Evolutionary conservation across 2,797 vertebrate genomes (phyloP), one percentile per base, ranked within the genome.

Genomic region (Fringilla coelebs): DNA sequence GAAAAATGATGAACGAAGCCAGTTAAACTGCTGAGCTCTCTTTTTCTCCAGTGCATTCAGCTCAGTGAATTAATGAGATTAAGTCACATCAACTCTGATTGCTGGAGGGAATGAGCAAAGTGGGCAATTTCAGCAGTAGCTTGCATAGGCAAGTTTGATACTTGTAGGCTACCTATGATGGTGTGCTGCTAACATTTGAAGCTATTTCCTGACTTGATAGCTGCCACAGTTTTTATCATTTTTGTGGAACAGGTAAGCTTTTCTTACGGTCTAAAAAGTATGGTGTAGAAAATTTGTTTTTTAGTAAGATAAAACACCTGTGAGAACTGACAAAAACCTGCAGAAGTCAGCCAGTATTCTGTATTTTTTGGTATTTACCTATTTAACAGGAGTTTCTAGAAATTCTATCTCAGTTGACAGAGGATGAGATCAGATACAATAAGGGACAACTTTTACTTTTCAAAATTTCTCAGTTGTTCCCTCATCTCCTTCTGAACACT

Each of bases 1-100:
- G n/a, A 75, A 92, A 95, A 92, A 68, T 38, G 16, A 62, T 73
- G 60, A 86, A 90, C 10, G 0, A 79, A 84, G 67, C 83, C 55
- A 78, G 51, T 88, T 93, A 86, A 96, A 91, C 51, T 91, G 89
- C 91, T 94, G 95, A 96, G 40, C 29, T 68, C 18, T 87, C 63
- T 72, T 81, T 96, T 91, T 61, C 79, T 93, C 55, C 43, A 60
- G 54, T 86, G 66, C 70, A 48, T 94, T 94, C 76, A 86, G 73
- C 40, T 93, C 62, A 66, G 40, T 94, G 91, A 90, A 73, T 94
- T 93, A 94, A 94, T 94, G 62, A 86, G 91, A 88, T 94, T 91
- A 93, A 88, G 70, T 84, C 66, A 75, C 83, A 90, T 91, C 58
- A 62, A 38, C 54, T 76, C 32, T 52, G 66, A 66, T 71, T 38